Evolutionary conservation across 1,140 invertebrate species (phyloP), one percentile per base, ranked within the genome.

Genomic region (Drosophila elegans): DNA sequence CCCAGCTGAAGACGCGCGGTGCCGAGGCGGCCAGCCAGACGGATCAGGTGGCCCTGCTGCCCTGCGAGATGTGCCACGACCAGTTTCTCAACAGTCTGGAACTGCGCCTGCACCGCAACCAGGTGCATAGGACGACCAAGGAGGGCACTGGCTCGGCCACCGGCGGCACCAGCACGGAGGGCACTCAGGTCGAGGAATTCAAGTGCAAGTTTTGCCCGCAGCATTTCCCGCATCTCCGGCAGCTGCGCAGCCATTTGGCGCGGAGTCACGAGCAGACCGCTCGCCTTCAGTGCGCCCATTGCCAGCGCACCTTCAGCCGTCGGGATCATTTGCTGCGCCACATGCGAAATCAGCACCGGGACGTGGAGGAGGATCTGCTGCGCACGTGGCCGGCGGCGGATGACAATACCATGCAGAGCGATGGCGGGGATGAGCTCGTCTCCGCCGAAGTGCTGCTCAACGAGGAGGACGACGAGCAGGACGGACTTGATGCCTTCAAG

Each of bases 21-120:
- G 63, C 32, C 29, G 88, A 91, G 45, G 78, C 75, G 6, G 56
- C 71, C 64, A 91, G 90, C 32, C 91, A 92, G 42, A 92, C 91
- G 2, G 91, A 92, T 3, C 76, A 84, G 44, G 38, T 74, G 29
- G 56, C 78, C 4, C 53, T 91, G 44, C 42, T 90, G 60, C 74
- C 86, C 11, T 91, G 90, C 63, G 90, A 86, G 34, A 76, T 82
- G 54, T 91, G 90, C 38, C 72, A 85, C 55, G 75, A 82, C 13
- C 69, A 90, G 54, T 91, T 91, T 46, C 66, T 88, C 0, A 81
- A 80, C 36, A 74, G 66, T 45, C 21, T 73, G 4, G 82, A 91
- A 53, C 44, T 91, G 27, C 75, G 83, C 2, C 27, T 90, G 56
- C 90, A 91, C 41, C 78, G 90, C 9, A 84, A 77, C 29, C 68